Base-by-base conservation (phyloP, 2,113 vertebrate genomes). In the Chlamydotis undulata region DNA sequence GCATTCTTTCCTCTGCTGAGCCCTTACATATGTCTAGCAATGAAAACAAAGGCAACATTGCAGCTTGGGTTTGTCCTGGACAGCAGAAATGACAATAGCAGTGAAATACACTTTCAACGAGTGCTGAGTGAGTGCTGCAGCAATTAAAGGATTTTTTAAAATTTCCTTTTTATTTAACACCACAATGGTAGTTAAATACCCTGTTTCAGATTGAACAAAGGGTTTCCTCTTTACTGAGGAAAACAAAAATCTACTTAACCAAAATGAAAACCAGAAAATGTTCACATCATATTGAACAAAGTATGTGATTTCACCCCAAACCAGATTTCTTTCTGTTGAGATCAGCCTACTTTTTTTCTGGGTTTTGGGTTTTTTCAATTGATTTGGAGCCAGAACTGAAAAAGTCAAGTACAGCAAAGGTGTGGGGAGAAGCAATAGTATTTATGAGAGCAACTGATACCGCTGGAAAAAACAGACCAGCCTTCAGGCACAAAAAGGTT, bases 331-430 rank as follows among this genome's bases (percentile, higher is more conserved):
- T 89, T 89, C 69, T 91, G 65, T 69, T 91, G 81, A 93, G 65
- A 93, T 93, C 81, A 79, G 70, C 61, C 29, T 22, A 43, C 19
- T 87, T 87, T 87, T 60, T 94, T 87, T 67, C 64, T 68, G 52
- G 16, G 41, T 17, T 83, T 86, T 13, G n/a, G 8, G 4, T 29
- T 88, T 92, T 90, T 92, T 67, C 55, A 81, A n/a, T 67, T 85
- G 57, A 93, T 93, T 95, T 96, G 93, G 90, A 96, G 87, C 45
- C 70, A 96, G 87, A 95, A 96, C 87, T 93, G 81, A 95, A 95
- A 92, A 95, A 95, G 57, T 49, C 53, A 76, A 96, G 52, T 84
- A 75, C 7, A 8, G 64, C 76, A 93, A 95, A 94, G 89, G 91
- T 94, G 93, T 95, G 93, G 81, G 67, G 83, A 93, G 91, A 94